A percentile compares a stretch with the other conserved stretches of the same genome.
phyloP scores from a whole-genome alignment of 1,140 invertebrate genomes.

The Drosophila parvula region DNA sequence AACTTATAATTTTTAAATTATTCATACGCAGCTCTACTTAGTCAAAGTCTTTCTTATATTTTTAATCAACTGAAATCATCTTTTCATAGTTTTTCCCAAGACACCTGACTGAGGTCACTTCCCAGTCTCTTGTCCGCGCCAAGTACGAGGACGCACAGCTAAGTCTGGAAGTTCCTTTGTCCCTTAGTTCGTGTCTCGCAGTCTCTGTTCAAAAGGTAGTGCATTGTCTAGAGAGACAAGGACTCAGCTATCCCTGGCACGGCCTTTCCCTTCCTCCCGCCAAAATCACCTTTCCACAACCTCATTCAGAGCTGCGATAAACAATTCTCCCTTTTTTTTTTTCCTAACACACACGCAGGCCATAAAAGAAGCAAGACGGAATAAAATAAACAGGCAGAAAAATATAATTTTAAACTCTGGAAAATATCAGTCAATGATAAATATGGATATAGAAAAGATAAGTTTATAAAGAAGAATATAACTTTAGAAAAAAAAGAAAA shows the following conservation, averaged over 20 bases:
- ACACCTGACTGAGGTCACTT: constrained; percentile 4
- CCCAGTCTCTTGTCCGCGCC: neutral
- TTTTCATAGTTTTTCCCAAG: constrained; percentile 2
- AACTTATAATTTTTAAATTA: neutral
- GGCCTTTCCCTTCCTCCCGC: neutral
- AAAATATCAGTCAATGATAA: neutral
- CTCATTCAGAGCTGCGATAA: constrained; percentile 6
- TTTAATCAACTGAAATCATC: constrained; percentile 13
- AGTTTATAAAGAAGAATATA: neutral
- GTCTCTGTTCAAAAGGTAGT: constrained; percentile 15
- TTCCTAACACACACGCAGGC: constrained; percentile 15
- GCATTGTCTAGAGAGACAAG: constrained; percentile 44
- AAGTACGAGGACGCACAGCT: constrained; percentile 7
- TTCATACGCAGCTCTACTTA: neutral
- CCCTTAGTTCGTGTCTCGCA: constrained; percentile 4
- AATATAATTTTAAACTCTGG: neutral
- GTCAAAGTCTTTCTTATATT: neutral
- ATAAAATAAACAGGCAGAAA: constrained; percentile 3
- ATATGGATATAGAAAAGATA: neutral
- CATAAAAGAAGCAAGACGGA: constrained; percentile 9
- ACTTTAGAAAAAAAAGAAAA: too few relatives aligned
- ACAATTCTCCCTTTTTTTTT: constrained; percentile 20
- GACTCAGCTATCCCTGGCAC: constrained; percentile 10
- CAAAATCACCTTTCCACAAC: constrained; percentile 19
- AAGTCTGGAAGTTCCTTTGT: constrained; percentile 30